phyloP scores from a whole-genome alignment of 2,113 vertebrate genomes.

The Elaphurus davidianus region DNA sequence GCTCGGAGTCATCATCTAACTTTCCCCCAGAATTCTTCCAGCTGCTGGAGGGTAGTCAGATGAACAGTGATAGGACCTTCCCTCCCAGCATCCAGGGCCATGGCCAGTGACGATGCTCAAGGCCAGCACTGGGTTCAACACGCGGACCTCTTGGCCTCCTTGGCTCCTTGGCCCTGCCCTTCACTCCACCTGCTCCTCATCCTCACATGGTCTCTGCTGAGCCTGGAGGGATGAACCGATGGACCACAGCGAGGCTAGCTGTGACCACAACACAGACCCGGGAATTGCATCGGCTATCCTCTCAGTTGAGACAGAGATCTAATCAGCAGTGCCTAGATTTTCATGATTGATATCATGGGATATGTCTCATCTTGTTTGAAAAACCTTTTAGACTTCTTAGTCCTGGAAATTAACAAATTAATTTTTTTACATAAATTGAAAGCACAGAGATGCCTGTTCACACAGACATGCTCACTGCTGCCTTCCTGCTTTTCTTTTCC shows the following conservation, averaged over 20 bases:
- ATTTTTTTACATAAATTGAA: not conserved
- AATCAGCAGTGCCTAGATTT: not conserved
- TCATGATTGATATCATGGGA: not conserved
- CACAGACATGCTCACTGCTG: too few species aligned
- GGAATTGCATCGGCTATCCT: rapidly evolving
- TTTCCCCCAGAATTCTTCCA: not conserved
- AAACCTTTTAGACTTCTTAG: not conserved
- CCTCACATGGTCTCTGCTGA: not conserved
- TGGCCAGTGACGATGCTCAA: not conserved
- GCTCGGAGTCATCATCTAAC: not conserved
- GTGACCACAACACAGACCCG: not conserved
- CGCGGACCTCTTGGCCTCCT: too few species aligned
- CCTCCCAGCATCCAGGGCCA: rapidly evolving
- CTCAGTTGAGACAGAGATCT: not conserved
- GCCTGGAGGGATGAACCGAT: rapidly evolving
- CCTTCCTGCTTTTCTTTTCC: not conserved
- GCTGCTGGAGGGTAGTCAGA: not conserved
- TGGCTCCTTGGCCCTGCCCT: not conserved
- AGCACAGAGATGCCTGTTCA: not conserved
- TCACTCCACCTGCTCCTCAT: not conserved
- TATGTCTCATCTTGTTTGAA: not conserved
- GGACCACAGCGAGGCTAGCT: not conserved
- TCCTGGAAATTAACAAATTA: not conserved
- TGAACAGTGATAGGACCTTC: too few species aligned
- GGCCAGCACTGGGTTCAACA: not conserved